These are phyloP conservation scores for Leucosticte australis DNA, from an alignment of 2,113 vertebrate species.

Conservation along the genomic window DNA sequence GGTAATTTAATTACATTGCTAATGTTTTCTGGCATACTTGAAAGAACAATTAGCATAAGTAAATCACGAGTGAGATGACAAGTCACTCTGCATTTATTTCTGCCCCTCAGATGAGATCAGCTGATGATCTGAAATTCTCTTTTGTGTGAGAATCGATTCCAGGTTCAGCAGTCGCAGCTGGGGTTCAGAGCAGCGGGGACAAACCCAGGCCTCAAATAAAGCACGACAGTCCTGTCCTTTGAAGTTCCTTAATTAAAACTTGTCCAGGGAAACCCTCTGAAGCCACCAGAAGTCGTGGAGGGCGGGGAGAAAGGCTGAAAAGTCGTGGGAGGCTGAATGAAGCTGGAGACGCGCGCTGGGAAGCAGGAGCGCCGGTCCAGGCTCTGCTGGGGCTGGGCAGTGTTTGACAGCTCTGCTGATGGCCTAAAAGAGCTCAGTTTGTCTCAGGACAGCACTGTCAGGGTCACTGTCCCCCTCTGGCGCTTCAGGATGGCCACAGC, in stretches of 20 bases:
- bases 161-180: not conserved
- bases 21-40: slow-evolving; percentile 71
- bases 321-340: not conserved
- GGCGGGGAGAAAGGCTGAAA: not conserved
- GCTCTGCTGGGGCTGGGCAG: not conserved
- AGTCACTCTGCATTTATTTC: slow-evolving; percentile 60
- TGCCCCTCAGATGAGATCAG: slow-evolving; percentile 44
- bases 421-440: not conserved
- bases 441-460: slow-evolving; percentile 83
- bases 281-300: not conserved
- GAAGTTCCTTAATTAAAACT: slow-evolving; percentile 3
- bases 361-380: not conserved
- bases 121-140: slow-evolving; percentile 12
- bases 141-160: not conserved
- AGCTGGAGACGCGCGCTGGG: not conserved
- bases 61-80: slow-evolving; percentile 74
- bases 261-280: not conserved
- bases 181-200: not conserved
- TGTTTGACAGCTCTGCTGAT: not conserved
- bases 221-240: not conserved
- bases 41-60: slow-evolving; percentile 73
- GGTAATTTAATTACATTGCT: slow-evolving; percentile 74
- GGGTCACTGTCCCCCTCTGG: slow-evolving; percentile 82
- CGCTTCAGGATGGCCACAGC: slow-evolving; percentile 90
- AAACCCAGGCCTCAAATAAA: not conserved